Percentiles rank a stretch among this genome's conserved stretches.
These are phyloP conservation scores for Siderastrea siderea DNA, from an alignment of 92 coral and sea anemone genomes.

Conservation along the genomic window DNA sequence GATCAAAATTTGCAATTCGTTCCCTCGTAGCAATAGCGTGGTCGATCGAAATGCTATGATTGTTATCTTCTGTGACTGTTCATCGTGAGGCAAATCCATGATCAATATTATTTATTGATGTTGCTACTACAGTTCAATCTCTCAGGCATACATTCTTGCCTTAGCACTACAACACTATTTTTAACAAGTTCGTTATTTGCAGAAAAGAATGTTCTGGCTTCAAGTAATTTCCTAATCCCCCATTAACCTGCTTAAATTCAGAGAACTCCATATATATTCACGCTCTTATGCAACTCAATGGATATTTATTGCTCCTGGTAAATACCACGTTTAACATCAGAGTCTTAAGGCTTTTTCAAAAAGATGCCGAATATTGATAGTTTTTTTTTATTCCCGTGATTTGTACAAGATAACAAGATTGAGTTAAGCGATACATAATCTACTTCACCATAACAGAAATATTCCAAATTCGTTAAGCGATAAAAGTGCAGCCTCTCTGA, in stretches of 20 bases:
- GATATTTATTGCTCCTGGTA: not conserved
- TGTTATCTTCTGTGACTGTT: constrained; percentile 18
- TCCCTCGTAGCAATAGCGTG: not conserved
- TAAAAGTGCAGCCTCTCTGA: not conserved
- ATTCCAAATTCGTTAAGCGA: not conserved
- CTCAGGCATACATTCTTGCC: not conserved
- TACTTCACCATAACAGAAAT: not conserved
- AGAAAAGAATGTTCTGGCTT: not conserved
- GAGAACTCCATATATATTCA: not conserved
- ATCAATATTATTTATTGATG: constrained; percentile 35
- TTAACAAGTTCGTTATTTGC: not conserved
- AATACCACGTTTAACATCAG: not conserved
- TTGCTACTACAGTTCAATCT: constrained; percentile 27
- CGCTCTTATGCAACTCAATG: not conserved
- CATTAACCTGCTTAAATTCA: not conserved
- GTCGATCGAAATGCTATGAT: constrained; percentile 15
- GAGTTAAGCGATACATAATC: not conserved
- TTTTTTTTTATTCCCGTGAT: not conserved
- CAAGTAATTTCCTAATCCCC: not conserved
- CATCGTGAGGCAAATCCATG: constrained; percentile 20
- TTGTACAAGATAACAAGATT: not conserved
- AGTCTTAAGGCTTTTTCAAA: not conserved
- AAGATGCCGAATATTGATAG: constrained; percentile 7
- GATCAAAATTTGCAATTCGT: constrained; percentile 1
- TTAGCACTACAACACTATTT: constrained; percentile 12